phyloP scores from a whole-genome alignment of 2,888 invertebrate species.

The Monochamus alternatus region DNA sequence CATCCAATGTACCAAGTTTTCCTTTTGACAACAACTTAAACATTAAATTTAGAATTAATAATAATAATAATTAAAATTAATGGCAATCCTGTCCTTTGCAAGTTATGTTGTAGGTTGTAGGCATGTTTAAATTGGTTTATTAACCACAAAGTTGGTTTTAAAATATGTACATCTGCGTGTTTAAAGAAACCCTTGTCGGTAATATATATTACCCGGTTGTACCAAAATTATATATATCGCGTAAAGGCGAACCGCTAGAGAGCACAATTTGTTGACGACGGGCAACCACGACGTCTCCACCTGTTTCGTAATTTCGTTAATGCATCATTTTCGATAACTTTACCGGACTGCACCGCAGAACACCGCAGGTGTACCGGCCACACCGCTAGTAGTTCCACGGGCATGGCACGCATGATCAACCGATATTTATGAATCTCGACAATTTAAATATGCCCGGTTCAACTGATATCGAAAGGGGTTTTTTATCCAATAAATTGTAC shows the following conservation, averaged over 20 bases:
- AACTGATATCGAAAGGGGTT: slow-evolving; percentile 49
- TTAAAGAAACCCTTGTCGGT: slow-evolving; percentile 7
- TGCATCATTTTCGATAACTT: slow-evolving; percentile 28
- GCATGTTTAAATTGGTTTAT: no score
- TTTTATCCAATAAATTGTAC: slow-evolving; percentile 51
- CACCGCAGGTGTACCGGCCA: slow-evolving; percentile 50
- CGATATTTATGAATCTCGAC: slow-evolving; percentile 52
- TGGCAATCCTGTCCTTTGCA: no score
- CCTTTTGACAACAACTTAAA: no score
- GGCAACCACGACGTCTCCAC: slow-evolving; percentile 34
- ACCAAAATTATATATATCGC: slow-evolving; percentile 5
- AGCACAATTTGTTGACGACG: slow-evolving; percentile 11
- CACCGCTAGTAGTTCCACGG: slow-evolving; percentile 42
- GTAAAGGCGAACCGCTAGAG: background rate
- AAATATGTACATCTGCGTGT: slow-evolving; percentile 6
- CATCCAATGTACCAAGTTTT: no score
- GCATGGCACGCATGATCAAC: slow-evolving; percentile 52
- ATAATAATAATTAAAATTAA: no score
- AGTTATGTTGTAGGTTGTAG: no score
- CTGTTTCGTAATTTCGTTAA: slow-evolving; percentile 40
- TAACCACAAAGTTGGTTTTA: background rate
- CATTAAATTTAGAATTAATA: no score
- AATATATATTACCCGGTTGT: background rate
- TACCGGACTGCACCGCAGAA: slow-evolving; percentile 24
- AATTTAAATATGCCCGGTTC: slow-evolving; percentile 50